These are phyloP conservation scores for Mimachlamys varia DNA, from an alignment of 2,888 invertebrate species.

Conservation along the genomic window DNA sequence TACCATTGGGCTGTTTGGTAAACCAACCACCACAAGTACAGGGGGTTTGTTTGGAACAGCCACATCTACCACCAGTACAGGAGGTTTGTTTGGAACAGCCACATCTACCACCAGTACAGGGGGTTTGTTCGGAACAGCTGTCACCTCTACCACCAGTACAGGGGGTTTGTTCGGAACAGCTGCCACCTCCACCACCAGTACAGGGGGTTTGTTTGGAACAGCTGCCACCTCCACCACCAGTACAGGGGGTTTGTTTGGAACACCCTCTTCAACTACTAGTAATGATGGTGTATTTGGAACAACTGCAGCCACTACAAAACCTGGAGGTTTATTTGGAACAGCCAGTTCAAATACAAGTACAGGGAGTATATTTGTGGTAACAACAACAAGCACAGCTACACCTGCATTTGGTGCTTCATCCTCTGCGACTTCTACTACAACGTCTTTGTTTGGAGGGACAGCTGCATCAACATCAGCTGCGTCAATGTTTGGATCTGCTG, in stretches of 20 bases:
- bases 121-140: constrained; percentile 41
- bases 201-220: constrained; percentile 50
- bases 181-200: constrained; percentile 38
- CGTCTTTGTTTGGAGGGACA: constrained; percentile 51
- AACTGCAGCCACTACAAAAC: not conserved
- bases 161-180: constrained; percentile 50
- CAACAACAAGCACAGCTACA: not conserved
- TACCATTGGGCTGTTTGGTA: constrained; percentile 49
- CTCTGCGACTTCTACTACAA: constrained; percentile 41
- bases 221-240: constrained; percentile 46
- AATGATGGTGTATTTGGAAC: not conserved
- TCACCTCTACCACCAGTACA: constrained; percentile 38
- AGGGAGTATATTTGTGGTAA: not conserved
- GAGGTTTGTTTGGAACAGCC: not conserved
- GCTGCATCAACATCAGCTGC: constrained; percentile 40
- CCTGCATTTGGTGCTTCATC: constrained; percentile 31
- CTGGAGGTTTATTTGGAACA: constrained; percentile 1
- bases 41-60: constrained; percentile 6
- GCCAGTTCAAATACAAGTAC: constrained; percentile 23
- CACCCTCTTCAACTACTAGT: not conserved
- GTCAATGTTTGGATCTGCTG: constrained; percentile 37
- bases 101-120: constrained; percentile 39
- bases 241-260: constrained; percentile 9
- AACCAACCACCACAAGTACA: constrained; percentile 38
- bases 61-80: not conserved